Conservation (phyloP, 1,140 invertebrate species). For the Drosophila mojavensis region DNA sequence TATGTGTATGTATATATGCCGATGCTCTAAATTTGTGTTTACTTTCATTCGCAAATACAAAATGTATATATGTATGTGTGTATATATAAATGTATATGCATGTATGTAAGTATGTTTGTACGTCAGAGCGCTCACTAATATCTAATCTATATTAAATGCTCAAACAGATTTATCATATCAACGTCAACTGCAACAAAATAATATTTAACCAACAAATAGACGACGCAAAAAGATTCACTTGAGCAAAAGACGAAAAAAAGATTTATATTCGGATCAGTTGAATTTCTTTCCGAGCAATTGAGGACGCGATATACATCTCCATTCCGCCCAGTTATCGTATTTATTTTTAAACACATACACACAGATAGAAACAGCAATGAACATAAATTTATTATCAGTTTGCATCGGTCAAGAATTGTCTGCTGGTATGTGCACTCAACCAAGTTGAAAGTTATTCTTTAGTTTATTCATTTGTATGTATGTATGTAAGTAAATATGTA, state of each 20-base stretch:
- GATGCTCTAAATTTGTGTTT: neutral
- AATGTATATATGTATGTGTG: too few relatives aligned
- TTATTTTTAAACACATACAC: neutral
- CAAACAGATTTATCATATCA: constrained; percentile 73
- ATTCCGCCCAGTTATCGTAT: constrained; percentile 21
- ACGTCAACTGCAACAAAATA: constrained; percentile 39
- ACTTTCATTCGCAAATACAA: neutral
- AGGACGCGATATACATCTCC: constrained; percentile 33
- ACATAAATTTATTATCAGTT: constrained; percentile 22
- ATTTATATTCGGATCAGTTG: constrained; percentile 48
- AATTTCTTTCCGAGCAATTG: constrained; percentile 50
- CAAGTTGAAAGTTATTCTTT: constrained; percentile 5
- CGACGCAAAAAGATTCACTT: constrained; percentile 23
- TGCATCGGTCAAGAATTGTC: neutral
- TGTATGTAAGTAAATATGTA: neutral
- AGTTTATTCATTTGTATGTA: neutral
- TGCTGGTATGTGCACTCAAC: constrained; percentile 8
- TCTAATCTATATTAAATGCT: constrained; percentile 66
- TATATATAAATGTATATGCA: neutral
- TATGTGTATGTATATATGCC: neutral
- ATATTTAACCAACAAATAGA: constrained; percentile 40
- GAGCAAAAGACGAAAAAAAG: constrained; percentile 16
- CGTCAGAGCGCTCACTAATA: constrained; percentile 53
- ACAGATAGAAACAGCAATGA: neutral
- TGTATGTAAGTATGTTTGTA: constrained; percentile 20